A percentile compares a stretch with the other conserved stretches of the same genome.
Conservation (phyloP, 2,888 invertebrate species). For the Eretmocerus hayati region DNA sequence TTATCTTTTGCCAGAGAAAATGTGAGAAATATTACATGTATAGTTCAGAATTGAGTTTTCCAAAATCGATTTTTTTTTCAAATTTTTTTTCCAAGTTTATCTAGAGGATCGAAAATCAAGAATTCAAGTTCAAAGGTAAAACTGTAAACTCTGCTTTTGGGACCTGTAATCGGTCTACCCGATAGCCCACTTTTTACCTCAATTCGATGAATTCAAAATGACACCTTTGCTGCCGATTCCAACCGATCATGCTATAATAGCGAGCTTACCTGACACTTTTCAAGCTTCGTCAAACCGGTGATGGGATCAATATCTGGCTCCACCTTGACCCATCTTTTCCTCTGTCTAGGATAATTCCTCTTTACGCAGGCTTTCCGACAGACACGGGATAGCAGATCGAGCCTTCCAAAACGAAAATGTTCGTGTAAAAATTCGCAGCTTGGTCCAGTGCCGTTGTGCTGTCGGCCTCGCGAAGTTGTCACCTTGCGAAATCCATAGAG, state of each 20-base stretch:
- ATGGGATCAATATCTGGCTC: neutral
- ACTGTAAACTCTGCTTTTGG: too few species aligned
- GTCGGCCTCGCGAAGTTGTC: conserved; percentile 39
- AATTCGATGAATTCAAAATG: neutral
- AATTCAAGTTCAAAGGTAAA: too few species aligned
- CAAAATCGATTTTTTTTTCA: too few species aligned
- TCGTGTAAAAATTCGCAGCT: conserved; percentile 58
- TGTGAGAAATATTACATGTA: too few species aligned
- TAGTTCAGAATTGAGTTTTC: too few species aligned
- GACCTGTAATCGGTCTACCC: too few species aligned
- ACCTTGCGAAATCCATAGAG: conserved; percentile 59
- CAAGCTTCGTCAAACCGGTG: conserved; percentile 23
- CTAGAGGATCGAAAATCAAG: too few species aligned
- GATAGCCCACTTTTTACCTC: neutral
- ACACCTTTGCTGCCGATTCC: neutral
- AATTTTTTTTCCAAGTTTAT: too few species aligned
- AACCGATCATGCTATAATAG: too few species aligned
- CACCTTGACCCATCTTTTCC: neutral
- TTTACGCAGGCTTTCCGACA: conserved; percentile 47
- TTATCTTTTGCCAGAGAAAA: too few species aligned
- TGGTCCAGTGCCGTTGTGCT: neutral
- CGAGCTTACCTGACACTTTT: conserved; percentile 32
- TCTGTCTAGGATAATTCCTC: conserved; percentile 7
- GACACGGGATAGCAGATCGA: conserved; percentile 53
- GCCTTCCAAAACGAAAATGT: conserved; percentile 51